These are phyloP conservation scores for Picathartes gymnocephalus DNA, from an alignment of 2,113 vertebrate species.

Conservation along the genomic window DNA sequence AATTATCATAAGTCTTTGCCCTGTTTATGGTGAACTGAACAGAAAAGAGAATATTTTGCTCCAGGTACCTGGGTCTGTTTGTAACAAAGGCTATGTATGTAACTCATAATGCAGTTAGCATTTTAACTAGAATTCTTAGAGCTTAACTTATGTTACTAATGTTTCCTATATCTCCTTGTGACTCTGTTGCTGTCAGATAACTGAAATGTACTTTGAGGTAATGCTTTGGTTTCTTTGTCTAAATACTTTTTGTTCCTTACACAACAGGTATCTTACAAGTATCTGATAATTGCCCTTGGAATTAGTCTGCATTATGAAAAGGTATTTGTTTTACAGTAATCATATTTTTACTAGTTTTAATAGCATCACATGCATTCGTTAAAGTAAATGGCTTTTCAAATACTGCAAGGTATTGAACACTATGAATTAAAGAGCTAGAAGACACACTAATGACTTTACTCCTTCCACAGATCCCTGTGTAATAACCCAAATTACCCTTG, in stretches of 20 bases:
- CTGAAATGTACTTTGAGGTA: not conserved
- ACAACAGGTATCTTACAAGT: constrained; percentile 89
- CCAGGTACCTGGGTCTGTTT: not conserved
- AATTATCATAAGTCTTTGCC: not conserved
- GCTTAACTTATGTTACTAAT: not conserved
- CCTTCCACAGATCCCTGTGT: not conserved
- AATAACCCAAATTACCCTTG: not conserved
- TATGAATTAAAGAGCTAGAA: not conserved
- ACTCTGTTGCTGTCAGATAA: not conserved
- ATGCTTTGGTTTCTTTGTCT: not conserved
- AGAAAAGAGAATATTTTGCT: not conserved
- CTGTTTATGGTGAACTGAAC: not conserved
- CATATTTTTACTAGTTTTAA: not conserved
- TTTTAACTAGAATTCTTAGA: not conserved
- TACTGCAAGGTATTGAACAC: not conserved
- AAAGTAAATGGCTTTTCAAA: not conserved
- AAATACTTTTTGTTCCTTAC: not conserved
- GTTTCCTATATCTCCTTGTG: not conserved
- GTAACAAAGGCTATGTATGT: not conserved
- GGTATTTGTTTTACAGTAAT: constrained; percentile 70
- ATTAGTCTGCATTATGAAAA: constrained; percentile 90
- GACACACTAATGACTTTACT: not conserved
- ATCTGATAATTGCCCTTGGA: constrained; percentile 93
- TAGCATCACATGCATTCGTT: not conserved
- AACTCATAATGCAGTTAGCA: not conserved